phyloP scores from a whole-genome alignment of 2,797 vertebrate species.

The Neosilurus hyrtlii region DNA sequence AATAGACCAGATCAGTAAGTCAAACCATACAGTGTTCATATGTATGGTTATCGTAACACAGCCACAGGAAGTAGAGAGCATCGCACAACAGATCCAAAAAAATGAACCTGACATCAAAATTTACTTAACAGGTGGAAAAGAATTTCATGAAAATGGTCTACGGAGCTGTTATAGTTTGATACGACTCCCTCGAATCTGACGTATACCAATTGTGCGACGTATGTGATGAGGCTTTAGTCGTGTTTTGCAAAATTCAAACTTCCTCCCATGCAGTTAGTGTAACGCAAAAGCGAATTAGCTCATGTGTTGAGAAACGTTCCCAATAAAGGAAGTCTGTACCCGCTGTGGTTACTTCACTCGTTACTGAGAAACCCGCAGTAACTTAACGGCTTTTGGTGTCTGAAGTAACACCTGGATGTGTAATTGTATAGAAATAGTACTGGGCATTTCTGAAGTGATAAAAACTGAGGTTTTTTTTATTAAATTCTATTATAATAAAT shows the following conservation, averaged over 20 bases:
- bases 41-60: too few relatives aligned
- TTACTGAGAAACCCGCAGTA: neutral
- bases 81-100: too few relatives aligned
- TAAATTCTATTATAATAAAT: neutral
- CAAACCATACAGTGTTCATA: too few relatives aligned
- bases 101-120: too few relatives aligned
- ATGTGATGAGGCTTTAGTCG: neutral
- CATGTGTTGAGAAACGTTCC: neutral
- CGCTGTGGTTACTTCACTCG: neutral
- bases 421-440: neutral
- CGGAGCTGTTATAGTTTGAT: too few relatives aligned
- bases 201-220: too few relatives aligned
- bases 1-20: too few relatives aligned
- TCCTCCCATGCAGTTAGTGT: neutral
- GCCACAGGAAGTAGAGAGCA: too few relatives aligned
- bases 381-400: neutral
- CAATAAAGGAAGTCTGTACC: neutral
- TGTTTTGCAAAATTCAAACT: neutral
- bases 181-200: too few relatives aligned
- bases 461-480: neutral
- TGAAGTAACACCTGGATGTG: neutral
- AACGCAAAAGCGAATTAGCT: neutral
- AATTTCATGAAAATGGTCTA: too few relatives aligned
- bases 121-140: too few relatives aligned
- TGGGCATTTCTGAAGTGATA: neutral